Base-by-base conservation (phyloP, 1,140 invertebrate species). In the Scaptomyza graminum region DNA sequence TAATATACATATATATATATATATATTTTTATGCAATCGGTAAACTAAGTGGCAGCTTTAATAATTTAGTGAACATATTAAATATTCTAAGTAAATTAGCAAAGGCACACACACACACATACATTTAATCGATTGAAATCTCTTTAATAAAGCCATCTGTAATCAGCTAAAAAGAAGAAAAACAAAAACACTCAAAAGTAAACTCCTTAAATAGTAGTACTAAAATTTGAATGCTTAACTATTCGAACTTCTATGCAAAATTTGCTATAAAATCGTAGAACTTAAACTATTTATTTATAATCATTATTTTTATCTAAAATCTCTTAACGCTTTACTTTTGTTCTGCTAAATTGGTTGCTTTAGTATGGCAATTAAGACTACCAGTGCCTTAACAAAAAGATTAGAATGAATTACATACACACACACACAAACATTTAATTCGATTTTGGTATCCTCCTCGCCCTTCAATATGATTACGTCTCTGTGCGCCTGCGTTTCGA, bases 11-110 rank as follows among this genome's bases (percentile, higher is more conserved):
- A 76, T 54, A 65, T 67, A 39, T 39, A 28, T 54, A 61, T 74
- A 60, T 65, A 66, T 73, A 74, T 72, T 88, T 76, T 88, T 88
- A 79, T 82, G 84, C 76, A 84, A 77, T 70, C 59, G 70, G 70
- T 84, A 85, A 88, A 84, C 72, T 89, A 82, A 89, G 85, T 90
- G 88, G 90, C 88, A 90, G 88, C 88, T 90, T 90, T 90, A 90
- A 90, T 90, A 90, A 84, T 90, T 90, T 90, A 90, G 78, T 90
- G 72, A 90, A 85, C 57, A 43, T 73, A 68, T 90, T 77, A 31
- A 57, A 61, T 52, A 82, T 69, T 74, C 67, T 85, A 89, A 87
- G 83, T 79, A 71, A 78, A 69, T 57, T 44, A 34, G 16, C 44
- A 59, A 22, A 51, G 44, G 18, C 46, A 65, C 54, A 72, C 51